A percentile compares a stretch with the other conserved stretches of the same genome.
These are phyloP conservation scores for Bujurquina vittata DNA, from an alignment of 2,113 vertebrate species.

Conservation along the genomic window DNA sequence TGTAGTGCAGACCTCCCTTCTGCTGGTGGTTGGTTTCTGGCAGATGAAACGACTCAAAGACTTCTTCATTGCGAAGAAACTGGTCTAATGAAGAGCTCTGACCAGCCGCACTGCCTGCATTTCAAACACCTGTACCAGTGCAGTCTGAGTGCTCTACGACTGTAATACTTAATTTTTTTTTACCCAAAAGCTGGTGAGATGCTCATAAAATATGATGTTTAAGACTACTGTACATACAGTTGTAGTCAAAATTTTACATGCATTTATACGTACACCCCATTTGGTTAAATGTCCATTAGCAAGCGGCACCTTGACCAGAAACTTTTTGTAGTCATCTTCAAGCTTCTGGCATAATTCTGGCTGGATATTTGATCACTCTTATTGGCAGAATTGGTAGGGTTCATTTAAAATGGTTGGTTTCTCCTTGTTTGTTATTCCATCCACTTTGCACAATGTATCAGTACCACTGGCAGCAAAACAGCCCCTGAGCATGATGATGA, in stretches of 20 bases:
- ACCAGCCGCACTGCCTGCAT: not conserved
- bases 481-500: not conserved
- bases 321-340: not conserved
- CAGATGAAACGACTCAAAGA: constrained; percentile 91
- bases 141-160: not conserved
- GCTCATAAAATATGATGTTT: not conserved
- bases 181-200: not conserved
- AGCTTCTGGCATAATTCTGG: not conserved
- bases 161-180: not conserved
- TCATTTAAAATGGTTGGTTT: not conserved
- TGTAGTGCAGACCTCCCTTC: constrained; percentile 83
- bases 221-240: not conserved
- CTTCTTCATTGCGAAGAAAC: constrained; percentile 92
- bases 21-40: constrained; percentile 88
- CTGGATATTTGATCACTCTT: not conserved
- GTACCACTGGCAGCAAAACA: not conserved
- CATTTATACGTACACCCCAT: too few relatives aligned
- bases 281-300: not conserved
- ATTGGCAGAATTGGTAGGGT: not conserved
- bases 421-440: not conserved
- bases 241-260: not conserved
- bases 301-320: not conserved
- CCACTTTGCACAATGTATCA: not conserved
- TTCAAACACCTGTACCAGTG: not conserved
- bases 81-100: constrained; percentile 79